A percentile compares a stretch with the other conserved stretches of the same genome.
These are phyloP conservation scores for Agrotis ipsilon DNA, from an alignment of 2,888 invertebrate genomes.

Conservation along the genomic window DNA sequence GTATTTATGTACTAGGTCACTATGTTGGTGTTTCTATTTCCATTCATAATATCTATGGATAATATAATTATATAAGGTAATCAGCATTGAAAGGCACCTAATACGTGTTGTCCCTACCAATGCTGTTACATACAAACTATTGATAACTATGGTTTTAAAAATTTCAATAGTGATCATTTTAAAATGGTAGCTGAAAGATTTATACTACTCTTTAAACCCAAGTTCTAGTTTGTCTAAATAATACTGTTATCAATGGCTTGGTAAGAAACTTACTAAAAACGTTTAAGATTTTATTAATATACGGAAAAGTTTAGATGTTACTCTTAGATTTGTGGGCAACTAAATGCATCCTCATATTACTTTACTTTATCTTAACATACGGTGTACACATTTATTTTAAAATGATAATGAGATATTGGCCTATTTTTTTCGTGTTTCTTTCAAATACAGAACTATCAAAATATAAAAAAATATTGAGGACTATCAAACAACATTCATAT, in stretches of 20 bases:
- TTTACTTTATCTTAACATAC: slow-evolving; percentile 83
- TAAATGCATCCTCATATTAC: slow-evolving; percentile 88
- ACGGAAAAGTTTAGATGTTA: slow-evolving; percentile 78
- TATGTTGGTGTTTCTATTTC: slow-evolving; percentile 90
- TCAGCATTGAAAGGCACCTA: slow-evolving; percentile 76
- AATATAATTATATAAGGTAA: slow-evolving; percentile 76
- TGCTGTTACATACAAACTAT: slow-evolving; percentile 83
- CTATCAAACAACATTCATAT: slow-evolving; percentile 91
- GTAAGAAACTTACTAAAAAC: slow-evolving; percentile 87
- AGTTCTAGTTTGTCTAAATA: slow-evolving; percentile 89
- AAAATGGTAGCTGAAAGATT: slow-evolving; percentile 85
- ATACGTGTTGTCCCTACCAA: slow-evolving; percentile 72
- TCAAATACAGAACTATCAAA: slow-evolving; percentile 92
- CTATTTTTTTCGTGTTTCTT: slow-evolving; percentile 86
- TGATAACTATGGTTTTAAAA: slow-evolving; percentile 83
- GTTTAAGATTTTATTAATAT: slow-evolving; percentile 79
- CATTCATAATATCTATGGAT: slow-evolving; percentile 86
- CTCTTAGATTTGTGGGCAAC: slow-evolving; percentile 82
- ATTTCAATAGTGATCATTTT: slow-evolving; percentile 80
- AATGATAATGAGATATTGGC: slow-evolving; percentile 90
- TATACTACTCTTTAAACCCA: slow-evolving; percentile 86
- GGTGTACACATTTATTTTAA: slow-evolving; percentile 84
- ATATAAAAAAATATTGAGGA: slow-evolving; percentile 92
- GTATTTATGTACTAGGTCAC: slow-evolving; percentile 85
- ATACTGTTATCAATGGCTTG: slow-evolving; percentile 91